Evolutionary conservation across 2,888 invertebrate species (phyloP).

Genomic region (Scelioninae gen. 2): DNA sequence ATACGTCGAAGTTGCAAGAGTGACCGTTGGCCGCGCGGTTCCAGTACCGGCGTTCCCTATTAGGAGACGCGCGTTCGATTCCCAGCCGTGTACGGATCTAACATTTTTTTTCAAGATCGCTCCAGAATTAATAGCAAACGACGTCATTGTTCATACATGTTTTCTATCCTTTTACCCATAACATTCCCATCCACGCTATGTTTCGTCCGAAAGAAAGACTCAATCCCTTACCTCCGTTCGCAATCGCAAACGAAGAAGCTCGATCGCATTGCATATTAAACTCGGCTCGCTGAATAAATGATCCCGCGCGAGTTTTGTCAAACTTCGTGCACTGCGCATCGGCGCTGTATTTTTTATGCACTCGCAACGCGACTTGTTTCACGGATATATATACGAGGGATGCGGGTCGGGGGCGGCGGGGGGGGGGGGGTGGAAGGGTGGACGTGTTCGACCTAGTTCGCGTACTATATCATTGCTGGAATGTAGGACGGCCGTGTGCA

Average conservation of each 20-base stretch:
- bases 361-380: slow-evolving; percentile 32
- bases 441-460: slow-evolving; percentile 55
- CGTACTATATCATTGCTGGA: slow-evolving; percentile 57
- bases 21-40: too few relatives aligned
- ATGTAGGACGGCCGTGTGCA: slow-evolving; percentile 59
- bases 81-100: too few relatives aligned
- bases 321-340: slow-evolving; percentile 28
- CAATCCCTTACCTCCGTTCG: too few relatives aligned
- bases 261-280: not conserved
- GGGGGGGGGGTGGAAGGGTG: slow-evolving; percentile 37
- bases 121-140: too few relatives aligned
- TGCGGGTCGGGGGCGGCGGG: slow-evolving; percentile 44
- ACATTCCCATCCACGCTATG: too few relatives aligned
- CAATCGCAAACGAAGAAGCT: not conserved
- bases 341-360: slow-evolving; percentile 25
- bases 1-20: too few relatives aligned
- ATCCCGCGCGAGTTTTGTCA: slow-evolving; percentile 24
- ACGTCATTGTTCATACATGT: too few relatives aligned
- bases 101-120: too few relatives aligned
- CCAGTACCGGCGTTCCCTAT: too few relatives aligned
- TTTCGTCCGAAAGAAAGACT: too few relatives aligned
- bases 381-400: slow-evolving; percentile 31
- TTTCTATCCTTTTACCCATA: too few relatives aligned
- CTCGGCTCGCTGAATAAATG: slow-evolving; percentile 25
- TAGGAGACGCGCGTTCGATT: too few relatives aligned